Evolutionary conservation across 2,113 vertebrate species (phyloP), one percentile per base, ranked within the genome.

Genomic region (Oreochromis spilurus): DNA sequence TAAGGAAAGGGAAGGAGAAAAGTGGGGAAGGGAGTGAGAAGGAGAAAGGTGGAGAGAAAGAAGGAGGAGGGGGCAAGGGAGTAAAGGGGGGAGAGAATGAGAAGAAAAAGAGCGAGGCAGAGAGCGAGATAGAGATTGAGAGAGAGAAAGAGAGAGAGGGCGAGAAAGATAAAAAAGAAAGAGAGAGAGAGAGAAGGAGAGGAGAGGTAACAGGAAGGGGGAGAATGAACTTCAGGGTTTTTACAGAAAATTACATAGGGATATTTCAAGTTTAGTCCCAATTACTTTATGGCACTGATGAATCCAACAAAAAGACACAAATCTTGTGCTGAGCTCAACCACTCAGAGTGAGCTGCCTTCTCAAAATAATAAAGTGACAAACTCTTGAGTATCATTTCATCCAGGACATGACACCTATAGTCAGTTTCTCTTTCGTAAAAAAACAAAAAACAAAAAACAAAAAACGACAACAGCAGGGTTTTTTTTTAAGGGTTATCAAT

Each of bases 141-240:
- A 85, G 12, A 86, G 80, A 89, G 40, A 26, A 12, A 52, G 54
- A 45, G 24, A 52, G 58, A 38, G 78, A 79, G 86, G 24, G 62
- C 65, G 72, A 38, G 21, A 84, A 62, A 72, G 38, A 82, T 82
- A 82, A 82, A 92, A 93, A 82, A 93, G 80, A 85, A 48, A 90
- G 70, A 89, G 80, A 75, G 54, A 91, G 82, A 91, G 80, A 55
- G 79, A 92, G 79, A 86, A 57, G 84, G 87, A 93, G 85, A 94
- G 89, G 90, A 95, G 94, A 95, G 89, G 94, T 95, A 95, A 96
- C 94, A 95, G 94, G 95, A 93, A 95, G 95, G 95, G 94, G 95
- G 88, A 95, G 94, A 95, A 96, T 96, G 95, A 96, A 95, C 95
- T 96, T 96, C 93, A 96, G 94, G 93, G 93, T 95, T 95, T 94